Percentiles rank a stretch among this genome's conserved stretches.
Evolutionary conservation across 2,113 vertebrate species (phyloP).

Genomic region (Pycnonotus jocosus): DNA sequence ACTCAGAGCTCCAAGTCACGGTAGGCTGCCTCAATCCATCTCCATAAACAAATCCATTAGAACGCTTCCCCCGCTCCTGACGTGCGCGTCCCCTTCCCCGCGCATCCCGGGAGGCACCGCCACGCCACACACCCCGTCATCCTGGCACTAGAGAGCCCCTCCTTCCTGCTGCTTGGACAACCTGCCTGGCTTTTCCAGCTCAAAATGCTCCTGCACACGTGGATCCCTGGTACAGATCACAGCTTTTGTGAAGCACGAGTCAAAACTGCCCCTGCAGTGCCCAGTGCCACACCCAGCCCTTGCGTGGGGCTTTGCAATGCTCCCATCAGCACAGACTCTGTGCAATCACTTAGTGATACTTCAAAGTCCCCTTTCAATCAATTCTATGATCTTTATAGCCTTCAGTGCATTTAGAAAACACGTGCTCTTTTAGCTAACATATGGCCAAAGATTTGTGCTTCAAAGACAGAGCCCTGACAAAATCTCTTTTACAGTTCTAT

Average conservation of each 20-base stretch:
- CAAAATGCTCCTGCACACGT: accelerated
- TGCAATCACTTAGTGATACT: neutral
- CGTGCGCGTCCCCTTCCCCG: neutral
- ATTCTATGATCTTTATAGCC: neutral
- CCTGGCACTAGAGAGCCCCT: neutral
- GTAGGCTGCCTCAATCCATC: slow-evolving; percentile 26
- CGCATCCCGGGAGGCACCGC: neutral
- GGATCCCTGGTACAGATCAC: neutral
- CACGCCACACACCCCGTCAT: neutral
- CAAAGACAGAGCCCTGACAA: neutral
- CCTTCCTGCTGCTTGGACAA: accelerated
- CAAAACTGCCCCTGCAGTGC: neutral
- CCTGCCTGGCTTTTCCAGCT: neutral
- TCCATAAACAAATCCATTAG: slow-evolving; percentile 33
- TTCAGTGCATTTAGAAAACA: neutral
- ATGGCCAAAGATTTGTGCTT: neutral
- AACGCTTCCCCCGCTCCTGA: neutral
- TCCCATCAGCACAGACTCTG: neutral
- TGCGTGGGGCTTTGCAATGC: accelerated
- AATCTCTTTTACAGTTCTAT: neutral
- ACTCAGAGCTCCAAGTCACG: slow-evolving; percentile 22
- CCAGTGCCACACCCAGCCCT: neutral
- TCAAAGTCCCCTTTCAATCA: neutral
- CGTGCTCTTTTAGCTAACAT: neutral
- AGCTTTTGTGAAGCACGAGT: neutral